Evolutionary conservation across 2,797 vertebrate genomes (phyloP).

Genomic region (Hypotaenidia philippensis): DNA sequence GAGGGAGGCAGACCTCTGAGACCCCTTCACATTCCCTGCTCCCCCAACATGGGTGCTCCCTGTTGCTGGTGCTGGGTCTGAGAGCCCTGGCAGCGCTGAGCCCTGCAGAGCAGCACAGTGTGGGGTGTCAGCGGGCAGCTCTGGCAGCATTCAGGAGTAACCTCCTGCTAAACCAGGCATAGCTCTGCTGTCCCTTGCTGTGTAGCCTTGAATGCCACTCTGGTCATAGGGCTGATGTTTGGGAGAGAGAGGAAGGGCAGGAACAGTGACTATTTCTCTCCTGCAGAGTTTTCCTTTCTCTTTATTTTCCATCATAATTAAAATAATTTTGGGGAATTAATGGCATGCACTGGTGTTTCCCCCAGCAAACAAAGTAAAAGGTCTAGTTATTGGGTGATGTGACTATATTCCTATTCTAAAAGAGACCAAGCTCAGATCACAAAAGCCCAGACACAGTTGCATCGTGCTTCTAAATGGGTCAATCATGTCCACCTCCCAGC

Average conservation of each 20-base stretch:
- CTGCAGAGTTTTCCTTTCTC: background rate
- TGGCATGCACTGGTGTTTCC: background rate
- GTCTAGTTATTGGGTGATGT: background rate
- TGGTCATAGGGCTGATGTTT: background rate
- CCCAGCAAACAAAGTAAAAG: background rate
- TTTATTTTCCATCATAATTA: background rate
- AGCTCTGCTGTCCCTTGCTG: background rate
- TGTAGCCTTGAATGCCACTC: rapidly evolving
- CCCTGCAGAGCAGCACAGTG: rapidly evolving
- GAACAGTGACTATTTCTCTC: background rate
- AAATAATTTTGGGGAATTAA: background rate
- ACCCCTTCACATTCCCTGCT: background rate
- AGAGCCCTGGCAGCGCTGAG: rapidly evolving
- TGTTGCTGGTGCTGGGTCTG: rapidly evolving
- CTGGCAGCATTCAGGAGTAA: background rate
- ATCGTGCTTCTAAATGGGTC: background rate
- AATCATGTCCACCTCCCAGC: rapidly evolving
- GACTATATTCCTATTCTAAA: background rate
- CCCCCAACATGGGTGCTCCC: background rate
- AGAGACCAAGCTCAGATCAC: background rate
- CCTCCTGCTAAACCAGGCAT: background rate
- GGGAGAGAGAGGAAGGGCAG: background rate
- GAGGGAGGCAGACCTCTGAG: background rate
- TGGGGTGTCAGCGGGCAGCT: rapidly evolving
- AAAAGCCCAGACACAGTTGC: background rate